Evolutionary conservation across 1,140 invertebrate species (phyloP).

Genomic region (Forficula auricularia): DNA sequence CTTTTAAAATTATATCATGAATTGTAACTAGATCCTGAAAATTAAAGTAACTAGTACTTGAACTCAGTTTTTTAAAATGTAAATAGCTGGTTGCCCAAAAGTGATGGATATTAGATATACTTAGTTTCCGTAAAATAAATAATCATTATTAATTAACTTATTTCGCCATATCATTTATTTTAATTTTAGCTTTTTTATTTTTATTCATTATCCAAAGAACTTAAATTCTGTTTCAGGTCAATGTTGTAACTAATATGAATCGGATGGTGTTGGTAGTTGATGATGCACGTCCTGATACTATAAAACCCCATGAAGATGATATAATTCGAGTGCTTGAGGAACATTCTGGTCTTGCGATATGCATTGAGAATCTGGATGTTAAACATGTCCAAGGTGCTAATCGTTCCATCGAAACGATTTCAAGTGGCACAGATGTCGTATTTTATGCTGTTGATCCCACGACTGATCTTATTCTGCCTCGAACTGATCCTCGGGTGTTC

Average conservation of each 20-base stretch:
- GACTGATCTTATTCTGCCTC: conserved; percentile 50
- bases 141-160: no score
- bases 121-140: no score
- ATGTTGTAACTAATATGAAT: conserved; percentile 47
- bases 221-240: no score
- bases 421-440: conserved; percentile 66
- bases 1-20: no score
- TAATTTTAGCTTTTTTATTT: no score
- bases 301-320: conserved; percentile 42
- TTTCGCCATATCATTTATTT: no score
- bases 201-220: no score
- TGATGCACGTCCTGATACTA: conserved; percentile 48
- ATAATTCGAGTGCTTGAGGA: conserved; percentile 54
- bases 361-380: conserved; percentile 55
- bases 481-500: conserved; percentile 48
- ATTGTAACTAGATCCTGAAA: no score
- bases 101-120: no score
- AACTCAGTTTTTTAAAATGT: no score
- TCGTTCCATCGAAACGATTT: conserved; percentile 51
- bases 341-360: conserved; percentile 51
- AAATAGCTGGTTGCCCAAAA: no score
- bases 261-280: conserved; percentile 60
- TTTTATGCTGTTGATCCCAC: conserved; percentile 68
- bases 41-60: no score
- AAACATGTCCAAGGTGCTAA: conserved; percentile 46